Evolutionary conservation across 2,113 vertebrate genomes (phyloP).

Genomic region (Gorsachius goisagi): DNA sequence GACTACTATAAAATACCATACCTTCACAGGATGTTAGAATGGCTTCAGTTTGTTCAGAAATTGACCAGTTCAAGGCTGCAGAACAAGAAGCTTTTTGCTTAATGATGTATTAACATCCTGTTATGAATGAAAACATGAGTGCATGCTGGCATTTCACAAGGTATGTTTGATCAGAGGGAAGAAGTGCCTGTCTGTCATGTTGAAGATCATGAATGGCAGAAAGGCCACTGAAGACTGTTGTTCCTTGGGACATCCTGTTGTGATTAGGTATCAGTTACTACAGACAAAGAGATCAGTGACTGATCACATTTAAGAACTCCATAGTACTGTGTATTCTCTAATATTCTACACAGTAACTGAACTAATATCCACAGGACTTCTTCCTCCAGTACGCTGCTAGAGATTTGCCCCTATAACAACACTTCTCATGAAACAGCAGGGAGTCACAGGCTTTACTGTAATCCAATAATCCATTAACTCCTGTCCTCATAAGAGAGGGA

Average conservation of each 20-base stretch:
- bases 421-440: not conserved
- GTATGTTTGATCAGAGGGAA: not conserved
- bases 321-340: not conserved
- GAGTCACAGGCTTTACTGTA: slow-evolving; percentile 3
- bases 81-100: not conserved
- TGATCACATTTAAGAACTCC: not conserved
- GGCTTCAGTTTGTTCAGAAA: not conserved
- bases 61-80: not conserved
- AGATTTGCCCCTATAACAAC: not conserved
- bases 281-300: not conserved
- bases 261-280: not conserved
- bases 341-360: not conserved
- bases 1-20: not conserved
- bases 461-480: slow-evolving; percentile 33
- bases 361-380: not conserved
- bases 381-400: not conserved
- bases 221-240: not conserved
- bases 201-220: not conserved
- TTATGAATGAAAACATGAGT: not conserved
- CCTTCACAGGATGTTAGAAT: not conserved
- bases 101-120: not conserved
- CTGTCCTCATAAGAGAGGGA: not conserved
- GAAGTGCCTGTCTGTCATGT: not conserved
- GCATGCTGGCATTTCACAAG: not conserved
- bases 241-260: not conserved